These are phyloP conservation scores for Rallus limicola DNA, from an alignment of 2,113 vertebrate genomes.

Conservation along the genomic window DNA sequence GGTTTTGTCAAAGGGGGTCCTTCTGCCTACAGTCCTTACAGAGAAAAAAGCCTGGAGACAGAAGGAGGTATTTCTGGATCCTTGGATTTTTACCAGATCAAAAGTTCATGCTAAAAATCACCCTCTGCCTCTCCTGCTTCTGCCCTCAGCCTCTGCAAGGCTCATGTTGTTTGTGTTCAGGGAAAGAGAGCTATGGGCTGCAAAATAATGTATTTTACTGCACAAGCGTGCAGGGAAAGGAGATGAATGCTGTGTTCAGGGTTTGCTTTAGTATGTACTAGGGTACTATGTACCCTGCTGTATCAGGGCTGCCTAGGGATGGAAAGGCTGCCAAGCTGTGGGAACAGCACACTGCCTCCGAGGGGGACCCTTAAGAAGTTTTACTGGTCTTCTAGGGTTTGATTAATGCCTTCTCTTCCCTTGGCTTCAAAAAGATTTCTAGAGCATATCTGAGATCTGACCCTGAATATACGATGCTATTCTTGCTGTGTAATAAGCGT, in stretches of 20 bases:
- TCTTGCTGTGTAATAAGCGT: not conserved
- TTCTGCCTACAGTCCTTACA: not conserved
- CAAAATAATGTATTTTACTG: not conserved
- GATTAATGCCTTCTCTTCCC: not conserved
- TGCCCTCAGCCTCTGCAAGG: not conserved
- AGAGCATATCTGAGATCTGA: not conserved
- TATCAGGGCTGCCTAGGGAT: not conserved
- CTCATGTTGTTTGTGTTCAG: not conserved
- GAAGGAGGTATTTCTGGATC: not conserved
- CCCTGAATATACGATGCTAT: not conserved
- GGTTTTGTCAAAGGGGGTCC: not conserved
- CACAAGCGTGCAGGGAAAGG: not conserved
- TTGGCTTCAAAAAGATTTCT: constrained; percentile 1
- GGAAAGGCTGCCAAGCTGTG: not conserved
- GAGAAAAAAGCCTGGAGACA: not conserved
- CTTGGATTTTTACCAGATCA: not conserved
- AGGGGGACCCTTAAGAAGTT: not conserved
- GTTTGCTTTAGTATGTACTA: not conserved
- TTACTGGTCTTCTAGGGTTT: not conserved
- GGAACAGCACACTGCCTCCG: not conserved
- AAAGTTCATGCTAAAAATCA: not conserved
- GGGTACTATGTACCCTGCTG: not conserved
- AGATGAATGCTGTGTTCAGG: not conserved
- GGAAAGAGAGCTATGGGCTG: not conserved
- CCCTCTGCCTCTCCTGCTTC: not conserved